Evolutionary conservation across 1,140 invertebrate species (phyloP).

Genomic region (Ylistrum balloti): DNA sequence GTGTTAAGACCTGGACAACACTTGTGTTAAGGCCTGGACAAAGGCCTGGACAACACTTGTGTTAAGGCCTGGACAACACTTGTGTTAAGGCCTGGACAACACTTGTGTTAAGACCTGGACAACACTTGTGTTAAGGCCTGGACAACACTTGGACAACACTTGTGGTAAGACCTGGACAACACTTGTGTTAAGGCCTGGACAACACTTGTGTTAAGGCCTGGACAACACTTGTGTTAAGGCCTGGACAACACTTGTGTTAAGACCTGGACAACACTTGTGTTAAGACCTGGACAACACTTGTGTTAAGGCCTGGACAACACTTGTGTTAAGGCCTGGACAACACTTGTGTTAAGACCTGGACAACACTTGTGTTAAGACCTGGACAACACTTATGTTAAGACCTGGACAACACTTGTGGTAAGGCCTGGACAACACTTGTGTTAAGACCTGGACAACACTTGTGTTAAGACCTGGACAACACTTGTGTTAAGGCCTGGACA

Average conservation of each 20-base stretch:
- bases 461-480: background rate
- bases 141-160: background rate
- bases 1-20: background rate
- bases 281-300: background rate
- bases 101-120: background rate
- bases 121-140: background rate
- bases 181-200: background rate
- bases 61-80: background rate
- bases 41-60: background rate
- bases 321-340: background rate
- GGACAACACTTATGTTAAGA: background rate
- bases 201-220: background rate
- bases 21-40: background rate
- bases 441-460: background rate
- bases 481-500: background rate
- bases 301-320: background rate
- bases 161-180: background rate
- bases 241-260: background rate
- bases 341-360: background rate
- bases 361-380: background rate
- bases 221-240: background rate
- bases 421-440: background rate
- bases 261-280: background rate
- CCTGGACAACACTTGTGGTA: background rate
- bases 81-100: background rate